Evolutionary conservation across 2,888 invertebrate species (phyloP), one percentile per base, ranked within the genome.

Genomic region (Drosophila neotestacea): DNA sequence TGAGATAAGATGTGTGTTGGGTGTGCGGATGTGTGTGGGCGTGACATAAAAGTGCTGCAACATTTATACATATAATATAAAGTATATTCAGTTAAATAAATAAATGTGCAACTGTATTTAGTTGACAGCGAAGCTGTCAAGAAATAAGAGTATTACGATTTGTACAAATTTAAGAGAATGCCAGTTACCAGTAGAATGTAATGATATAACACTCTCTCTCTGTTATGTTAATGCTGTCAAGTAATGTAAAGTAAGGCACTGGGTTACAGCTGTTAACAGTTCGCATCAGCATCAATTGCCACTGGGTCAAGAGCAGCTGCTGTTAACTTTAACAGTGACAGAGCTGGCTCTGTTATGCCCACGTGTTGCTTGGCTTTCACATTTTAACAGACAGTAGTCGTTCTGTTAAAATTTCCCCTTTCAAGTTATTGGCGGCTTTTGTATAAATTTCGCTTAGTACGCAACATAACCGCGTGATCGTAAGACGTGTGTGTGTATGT

Each of bases 321-420:
- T 48, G 62, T 44, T 72, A 54, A 22, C 30, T 39, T 34, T 65
- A 44, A 13, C 41, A 22, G 11, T 6, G 16, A 27, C 10, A 27
- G 30, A 28, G 4, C 0, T 7, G n/a, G 10, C 36, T 13, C 42
- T 59, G 64, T 64, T 51, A 51, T 2, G 6, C 44, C 47, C 76
- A 87, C 83, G 80, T 87, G 83, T 82, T 83, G 85, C 80, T 58
- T 66, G 50, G 62, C 76, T 60, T 66, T 67, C 77, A 50, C 54
- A 66, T 67, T 67, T 58, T 30, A 58, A 46, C 30, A 47, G 42
- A 30, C 73, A 73, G 73, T 60, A 63, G 48, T 27, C 4, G 55
- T 32, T 28, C 82, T 87, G 88, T 65, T 83, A 87, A 87, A 83
- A 87, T 79, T 32, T 82, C 83, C 83, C 68, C 28, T 5, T 41